phyloP scores from a whole-genome alignment of 2,797 vertebrate genomes.

The Hoplostethus mediterraneus region DNA sequence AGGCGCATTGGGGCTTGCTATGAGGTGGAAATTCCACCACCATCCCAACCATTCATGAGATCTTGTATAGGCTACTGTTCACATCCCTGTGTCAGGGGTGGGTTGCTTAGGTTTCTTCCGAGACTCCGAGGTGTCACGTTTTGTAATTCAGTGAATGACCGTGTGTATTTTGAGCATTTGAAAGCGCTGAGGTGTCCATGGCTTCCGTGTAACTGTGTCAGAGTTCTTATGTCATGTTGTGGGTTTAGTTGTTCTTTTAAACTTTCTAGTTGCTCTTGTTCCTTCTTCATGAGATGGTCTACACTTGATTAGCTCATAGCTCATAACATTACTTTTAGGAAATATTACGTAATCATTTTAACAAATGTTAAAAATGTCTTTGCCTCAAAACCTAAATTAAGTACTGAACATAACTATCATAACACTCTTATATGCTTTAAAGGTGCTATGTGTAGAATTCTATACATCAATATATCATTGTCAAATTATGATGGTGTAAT shows the following conservation, averaged over 20 bases:
- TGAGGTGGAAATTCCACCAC: constrained; percentile 67
- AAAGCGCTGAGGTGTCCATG: constrained; percentile 44
- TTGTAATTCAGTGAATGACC: constrained; percentile 14
- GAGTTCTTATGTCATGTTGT: background rate
- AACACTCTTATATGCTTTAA: too few species aligned
- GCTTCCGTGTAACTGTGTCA: constrained; percentile 8
- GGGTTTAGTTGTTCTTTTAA: background rate
- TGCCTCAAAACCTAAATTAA: too few species aligned
- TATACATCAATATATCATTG: too few species aligned
- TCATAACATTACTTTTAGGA: too few species aligned
- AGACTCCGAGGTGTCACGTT: constrained; percentile 31
- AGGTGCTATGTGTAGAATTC: too few species aligned
- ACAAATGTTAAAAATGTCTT: too few species aligned
- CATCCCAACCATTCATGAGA: background rate
- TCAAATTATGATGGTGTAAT: too few species aligned
- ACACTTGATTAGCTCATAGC: too few species aligned
- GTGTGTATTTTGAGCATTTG: constrained; percentile 32
- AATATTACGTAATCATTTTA: too few species aligned
- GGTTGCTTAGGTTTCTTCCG: constrained; percentile 48
- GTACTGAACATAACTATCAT: too few species aligned
- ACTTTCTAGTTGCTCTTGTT: background rate
- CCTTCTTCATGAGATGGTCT: too few species aligned
- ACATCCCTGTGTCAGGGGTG: background rate
- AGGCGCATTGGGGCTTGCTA: constrained; percentile 20
- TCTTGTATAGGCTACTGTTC: constrained; percentile 44